Evolutionary conservation across 2,113 vertebrate species (phyloP).

Genomic region (Rutilus rutilus): DNA sequence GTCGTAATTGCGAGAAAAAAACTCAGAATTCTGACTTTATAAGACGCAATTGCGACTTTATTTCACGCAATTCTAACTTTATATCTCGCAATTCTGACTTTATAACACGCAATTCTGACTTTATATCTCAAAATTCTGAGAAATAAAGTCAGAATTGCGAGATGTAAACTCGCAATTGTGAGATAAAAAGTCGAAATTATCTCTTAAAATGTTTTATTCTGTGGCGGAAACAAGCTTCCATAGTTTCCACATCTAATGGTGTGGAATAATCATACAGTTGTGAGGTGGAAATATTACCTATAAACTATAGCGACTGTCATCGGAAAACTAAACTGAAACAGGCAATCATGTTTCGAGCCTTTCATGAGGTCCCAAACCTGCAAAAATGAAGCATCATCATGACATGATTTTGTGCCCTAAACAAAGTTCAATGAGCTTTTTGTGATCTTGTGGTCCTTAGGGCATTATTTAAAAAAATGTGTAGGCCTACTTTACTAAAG

Average conservation of each 20-base stretch:
- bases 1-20: no score
- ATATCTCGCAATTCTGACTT: no score
- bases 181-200: no score
- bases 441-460: not conserved
- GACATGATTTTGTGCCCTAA: not conserved
- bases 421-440: not conserved
- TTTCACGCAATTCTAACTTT: no score
- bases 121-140: no score
- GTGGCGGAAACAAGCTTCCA: no score
- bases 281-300: constrained; percentile 12
- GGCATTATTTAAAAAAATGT: not conserved
- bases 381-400: not conserved
- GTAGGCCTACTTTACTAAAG: not conserved
- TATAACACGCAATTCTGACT: no score
- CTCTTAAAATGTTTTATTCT: no score
- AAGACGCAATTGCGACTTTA: no score
- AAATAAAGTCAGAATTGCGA: no score
- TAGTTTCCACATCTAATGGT: not conserved
- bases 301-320: not conserved
- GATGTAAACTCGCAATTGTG: no score
- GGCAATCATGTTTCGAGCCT: not conserved
- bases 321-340: not conserved
- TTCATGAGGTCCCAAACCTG: not conserved
- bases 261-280: not conserved
- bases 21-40: no score